Conservation (phyloP, 2,113 vertebrate species). For the Thryonomys swinderianus region DNA sequence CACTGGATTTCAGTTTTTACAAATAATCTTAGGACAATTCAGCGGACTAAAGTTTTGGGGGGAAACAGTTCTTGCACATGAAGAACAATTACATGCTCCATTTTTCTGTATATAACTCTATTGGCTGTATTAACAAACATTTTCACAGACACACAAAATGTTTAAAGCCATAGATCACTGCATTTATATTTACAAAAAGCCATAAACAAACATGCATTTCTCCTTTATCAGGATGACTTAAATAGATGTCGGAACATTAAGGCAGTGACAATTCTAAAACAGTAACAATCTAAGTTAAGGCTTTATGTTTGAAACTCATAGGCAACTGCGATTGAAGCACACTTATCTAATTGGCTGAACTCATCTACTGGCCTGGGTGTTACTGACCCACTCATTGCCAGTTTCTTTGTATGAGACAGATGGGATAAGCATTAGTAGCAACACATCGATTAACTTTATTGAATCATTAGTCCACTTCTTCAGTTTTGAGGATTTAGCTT, state of each 20-base stretch:
- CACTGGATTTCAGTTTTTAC: constrained; percentile 67
- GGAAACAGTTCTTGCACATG: constrained; percentile 50
- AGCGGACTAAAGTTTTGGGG: constrained; percentile 42
- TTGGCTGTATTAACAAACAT: constrained; percentile 41
- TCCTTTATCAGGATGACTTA: constrained; percentile 61
- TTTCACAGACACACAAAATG: constrained; percentile 51
- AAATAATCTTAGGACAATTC: constrained; percentile 63
- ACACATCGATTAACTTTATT: neutral
- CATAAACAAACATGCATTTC: constrained; percentile 79
- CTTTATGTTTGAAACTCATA: constrained; percentile 74
- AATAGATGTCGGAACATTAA: constrained; percentile 74
- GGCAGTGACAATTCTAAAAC: constrained; percentile 75
- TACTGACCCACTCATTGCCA: neutral
- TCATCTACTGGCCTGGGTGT: neutral
- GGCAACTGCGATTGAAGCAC: constrained; percentile 60
- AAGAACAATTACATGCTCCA: constrained; percentile 75
- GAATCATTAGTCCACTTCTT: constrained; percentile 4
- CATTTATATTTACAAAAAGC: constrained; percentile 78
- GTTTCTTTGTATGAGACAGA: neutral
- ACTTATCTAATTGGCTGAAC: neutral
- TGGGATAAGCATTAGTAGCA: neutral
- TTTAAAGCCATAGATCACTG: constrained; percentile 71
- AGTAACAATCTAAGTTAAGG: constrained; percentile 79
- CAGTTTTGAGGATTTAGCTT: constrained; percentile 32
- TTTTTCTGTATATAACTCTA: constrained; percentile 60